These are phyloP conservation scores for Coracopsis vasa DNA, from an alignment of 2,113 vertebrate species.

Conservation along the genomic window DNA sequence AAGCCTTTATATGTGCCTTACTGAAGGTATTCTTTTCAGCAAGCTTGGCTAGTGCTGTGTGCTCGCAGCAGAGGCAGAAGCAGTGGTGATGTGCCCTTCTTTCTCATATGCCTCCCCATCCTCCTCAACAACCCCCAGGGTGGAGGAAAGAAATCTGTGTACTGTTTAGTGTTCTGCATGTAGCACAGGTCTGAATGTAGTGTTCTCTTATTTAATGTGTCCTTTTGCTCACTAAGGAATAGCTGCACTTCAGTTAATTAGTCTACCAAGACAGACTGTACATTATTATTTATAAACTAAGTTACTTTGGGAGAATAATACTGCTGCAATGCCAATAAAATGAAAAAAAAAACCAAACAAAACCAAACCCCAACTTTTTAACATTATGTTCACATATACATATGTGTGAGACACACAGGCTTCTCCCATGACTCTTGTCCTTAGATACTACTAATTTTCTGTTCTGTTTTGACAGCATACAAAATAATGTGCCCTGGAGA, in stretches of 20 bases:
- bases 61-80: not conserved
- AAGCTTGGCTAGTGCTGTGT: not conserved
- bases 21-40: not conserved
- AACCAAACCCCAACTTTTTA: not conserved
- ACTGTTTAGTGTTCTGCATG: not conserved
- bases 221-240: not conserved
- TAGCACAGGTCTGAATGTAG: not conserved
- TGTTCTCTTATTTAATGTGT: not conserved
- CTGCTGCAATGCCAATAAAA: not conserved
- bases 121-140: rapidly evolving
- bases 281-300: not conserved
- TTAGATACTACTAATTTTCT: not conserved
- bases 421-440: not conserved
- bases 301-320: not conserved
- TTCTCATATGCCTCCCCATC: not conserved
- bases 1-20: not conserved
- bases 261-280: not conserved
- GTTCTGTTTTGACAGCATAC: not conserved
- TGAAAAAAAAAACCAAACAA: not conserved
- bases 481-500: not conserved
- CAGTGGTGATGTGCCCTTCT: not conserved
- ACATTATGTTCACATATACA: not conserved
- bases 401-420: not conserved
- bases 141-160: not conserved
- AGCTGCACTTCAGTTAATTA: not conserved